Evolutionary conservation across 37 sponge, comb jelly and placozoan genomes (phyloP).

Genomic region (Cliona cf. orientalis): DNA sequence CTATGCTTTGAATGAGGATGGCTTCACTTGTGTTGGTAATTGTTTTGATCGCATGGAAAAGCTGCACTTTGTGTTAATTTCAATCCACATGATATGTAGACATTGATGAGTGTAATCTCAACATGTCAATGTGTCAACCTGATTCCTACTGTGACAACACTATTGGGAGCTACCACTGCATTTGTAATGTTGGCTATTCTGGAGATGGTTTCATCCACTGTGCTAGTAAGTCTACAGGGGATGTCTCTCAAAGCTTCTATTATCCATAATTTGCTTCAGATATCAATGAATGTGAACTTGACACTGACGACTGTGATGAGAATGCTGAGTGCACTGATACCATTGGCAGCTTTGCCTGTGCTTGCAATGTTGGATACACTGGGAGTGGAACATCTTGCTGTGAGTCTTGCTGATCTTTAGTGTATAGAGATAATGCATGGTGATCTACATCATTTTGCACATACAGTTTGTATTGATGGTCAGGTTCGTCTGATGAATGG

Average conservation of each 20-base stretch:
- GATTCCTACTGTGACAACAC: slow-evolving; percentile 34
- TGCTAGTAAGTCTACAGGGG: background rate
- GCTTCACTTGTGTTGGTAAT: background rate
- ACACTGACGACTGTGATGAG: background rate
- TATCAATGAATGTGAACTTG: slow-evolving; percentile 29
- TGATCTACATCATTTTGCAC: too few relatives aligned
- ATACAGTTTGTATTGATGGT: slow-evolving; percentile 27
- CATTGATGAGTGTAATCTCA: slow-evolving; percentile 27
- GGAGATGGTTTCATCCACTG: background rate
- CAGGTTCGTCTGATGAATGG: slow-evolving; percentile 38
- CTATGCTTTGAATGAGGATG: slow-evolving; percentile 44
- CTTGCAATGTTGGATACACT: slow-evolving; percentile 46
- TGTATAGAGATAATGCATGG: too few relatives aligned
- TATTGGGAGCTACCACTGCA: slow-evolving; percentile 49
- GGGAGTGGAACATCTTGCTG: slow-evolving; percentile 25
- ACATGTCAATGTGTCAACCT: slow-evolving; percentile 5
- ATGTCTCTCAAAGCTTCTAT: background rate
- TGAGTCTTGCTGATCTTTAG: background rate
- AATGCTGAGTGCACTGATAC: slow-evolving; percentile 28
- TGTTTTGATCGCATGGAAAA: background rate
- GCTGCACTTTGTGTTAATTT: too few relatives aligned
- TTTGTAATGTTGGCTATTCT: slow-evolving; percentile 23
- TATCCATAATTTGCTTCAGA: slow-evolving; percentile 1
- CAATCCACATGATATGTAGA: slow-evolving; percentile 19
- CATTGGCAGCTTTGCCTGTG: slow-evolving; percentile 24